These are phyloP conservation scores for Procambarus clarkii DNA, from an alignment of 1,140 invertebrate genomes.

Conservation along the genomic window DNA sequence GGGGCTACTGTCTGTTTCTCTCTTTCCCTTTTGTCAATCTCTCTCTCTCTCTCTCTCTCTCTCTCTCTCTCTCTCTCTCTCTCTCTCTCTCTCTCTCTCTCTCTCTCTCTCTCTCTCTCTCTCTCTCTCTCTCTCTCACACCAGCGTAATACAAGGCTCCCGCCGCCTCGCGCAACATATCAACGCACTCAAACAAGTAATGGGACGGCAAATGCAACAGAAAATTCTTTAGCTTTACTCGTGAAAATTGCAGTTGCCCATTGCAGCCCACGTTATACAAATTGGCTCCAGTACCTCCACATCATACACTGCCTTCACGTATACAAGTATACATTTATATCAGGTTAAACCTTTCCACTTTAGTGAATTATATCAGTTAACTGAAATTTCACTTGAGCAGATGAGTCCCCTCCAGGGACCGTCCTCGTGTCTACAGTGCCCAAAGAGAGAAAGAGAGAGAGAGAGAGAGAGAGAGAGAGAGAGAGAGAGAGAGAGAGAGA, in stretches of 20 bases:
- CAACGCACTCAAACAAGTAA: background rate
- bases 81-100: slow-evolving; percentile 15
- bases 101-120: slow-evolving; percentile 24
- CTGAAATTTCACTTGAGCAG: background rate
- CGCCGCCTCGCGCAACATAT: background rate
- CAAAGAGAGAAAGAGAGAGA: slow-evolving; percentile 23
- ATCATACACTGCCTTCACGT: background rate
- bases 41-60: too few relatives aligned
- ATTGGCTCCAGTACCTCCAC: slow-evolving; percentile 12
- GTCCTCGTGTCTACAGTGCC: too few relatives aligned
- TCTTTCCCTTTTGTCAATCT: too few relatives aligned
- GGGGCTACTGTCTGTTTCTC: too few relatives aligned
- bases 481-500: slow-evolving; percentile 11
- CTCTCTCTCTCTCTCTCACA: slow-evolving; percentile 17
- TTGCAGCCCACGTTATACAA: slow-evolving; percentile 23
- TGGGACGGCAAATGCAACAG: background rate
- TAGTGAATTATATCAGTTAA: background rate
- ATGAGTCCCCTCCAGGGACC: background rate
- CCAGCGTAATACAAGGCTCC: background rate
- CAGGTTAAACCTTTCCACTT: too few relatives aligned
- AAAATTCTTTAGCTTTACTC: background rate
- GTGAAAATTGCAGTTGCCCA: background rate
- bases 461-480: background rate
- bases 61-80: too few relatives aligned
- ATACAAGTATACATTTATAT: background rate